Percentiles rank a stretch among this genome's conserved stretches.
Conservation (phyloP, 2,113 vertebrate species). For the Oophaga pumilio region DNA sequence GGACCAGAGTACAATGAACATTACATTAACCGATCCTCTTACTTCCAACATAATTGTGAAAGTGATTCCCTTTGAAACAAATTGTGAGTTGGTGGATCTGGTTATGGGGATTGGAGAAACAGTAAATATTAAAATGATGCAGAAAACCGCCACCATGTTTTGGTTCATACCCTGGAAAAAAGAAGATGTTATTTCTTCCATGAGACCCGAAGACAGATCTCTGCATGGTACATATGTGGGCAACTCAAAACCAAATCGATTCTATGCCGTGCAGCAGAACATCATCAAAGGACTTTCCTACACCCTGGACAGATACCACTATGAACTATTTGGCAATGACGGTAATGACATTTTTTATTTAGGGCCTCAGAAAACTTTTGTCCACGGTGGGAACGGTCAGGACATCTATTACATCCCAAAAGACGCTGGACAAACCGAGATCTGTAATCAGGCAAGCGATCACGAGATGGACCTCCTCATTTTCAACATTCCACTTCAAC, state of each 20-base stretch:
- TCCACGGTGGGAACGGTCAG: conserved; percentile 61
- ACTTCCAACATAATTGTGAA: conserved; percentile 32
- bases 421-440: conserved; percentile 58
- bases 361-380: conserved; percentile 64
- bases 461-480: not conserved
- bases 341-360: conserved; percentile 64
- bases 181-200: conserved; percentile 54
- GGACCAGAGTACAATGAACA: conserved; percentile 55
- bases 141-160: conserved; percentile 6
- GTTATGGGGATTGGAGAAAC: conserved; percentile 64
- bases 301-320: conserved; percentile 63
- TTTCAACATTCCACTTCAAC: conserved; percentile 24
- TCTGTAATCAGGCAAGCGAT: conserved; percentile 16
- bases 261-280: conserved; percentile 62
- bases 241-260: conserved; percentile 60
- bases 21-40: conserved; percentile 63
- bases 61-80: conserved; percentile 50
- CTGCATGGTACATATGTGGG: conserved; percentile 62
- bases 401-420: conserved; percentile 63
- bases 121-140: conserved; percentile 41
- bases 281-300: conserved; percentile 10
- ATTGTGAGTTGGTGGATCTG: conserved; percentile 59
- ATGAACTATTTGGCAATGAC: conserved; percentile 61
- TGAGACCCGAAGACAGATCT: not conserved
- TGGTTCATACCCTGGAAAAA: conserved; percentile 59